phyloP scores from a whole-genome alignment of 1,140 invertebrate genomes.

The Penaeus japonicus region DNA sequence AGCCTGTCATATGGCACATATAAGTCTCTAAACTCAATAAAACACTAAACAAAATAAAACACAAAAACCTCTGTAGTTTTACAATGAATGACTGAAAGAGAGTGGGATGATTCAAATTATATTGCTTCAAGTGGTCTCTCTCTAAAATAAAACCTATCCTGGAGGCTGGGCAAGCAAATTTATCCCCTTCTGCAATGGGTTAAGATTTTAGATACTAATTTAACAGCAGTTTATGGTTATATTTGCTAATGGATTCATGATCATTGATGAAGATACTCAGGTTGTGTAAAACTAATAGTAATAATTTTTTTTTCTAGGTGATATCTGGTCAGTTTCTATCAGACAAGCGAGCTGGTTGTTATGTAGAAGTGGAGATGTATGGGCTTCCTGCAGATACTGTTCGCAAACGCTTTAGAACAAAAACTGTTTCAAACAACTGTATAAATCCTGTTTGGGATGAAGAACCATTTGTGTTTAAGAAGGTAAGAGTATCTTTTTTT shows the following conservation, averaged over 20 bases:
- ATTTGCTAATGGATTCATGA: neutral
- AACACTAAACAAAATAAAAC: too few relatives aligned
- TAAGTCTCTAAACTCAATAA: too few relatives aligned
- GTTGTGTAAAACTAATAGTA: neutral
- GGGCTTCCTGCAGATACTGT: constrained; percentile 98
- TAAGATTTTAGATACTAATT: too few relatives aligned
- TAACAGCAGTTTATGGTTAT: neutral
- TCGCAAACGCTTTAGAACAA: constrained; percentile 93
- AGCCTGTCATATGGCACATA: too few relatives aligned
- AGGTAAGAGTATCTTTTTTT: constrained; percentile 70
- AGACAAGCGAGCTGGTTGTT: constrained; percentile 95
- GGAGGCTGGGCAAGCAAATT: too few relatives aligned
- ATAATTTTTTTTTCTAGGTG: constrained; percentile 65
- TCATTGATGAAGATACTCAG: neutral
- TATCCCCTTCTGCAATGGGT: too few relatives aligned
- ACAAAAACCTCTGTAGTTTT: too few relatives aligned
- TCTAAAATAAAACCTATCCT: too few relatives aligned
- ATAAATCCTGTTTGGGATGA: constrained; percentile 96
- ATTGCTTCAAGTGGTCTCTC: too few relatives aligned
- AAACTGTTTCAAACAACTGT: constrained; percentile 93
- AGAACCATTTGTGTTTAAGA: constrained; percentile 97
- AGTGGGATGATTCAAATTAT: too few relatives aligned
- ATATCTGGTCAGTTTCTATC: constrained; percentile 91
- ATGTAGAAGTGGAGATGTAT: constrained; percentile 99
- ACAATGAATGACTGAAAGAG: too few relatives aligned